Evolutionary conservation across 2,888 invertebrate genomes (phyloP).

Genomic region (Spisula subtruncata): DNA sequence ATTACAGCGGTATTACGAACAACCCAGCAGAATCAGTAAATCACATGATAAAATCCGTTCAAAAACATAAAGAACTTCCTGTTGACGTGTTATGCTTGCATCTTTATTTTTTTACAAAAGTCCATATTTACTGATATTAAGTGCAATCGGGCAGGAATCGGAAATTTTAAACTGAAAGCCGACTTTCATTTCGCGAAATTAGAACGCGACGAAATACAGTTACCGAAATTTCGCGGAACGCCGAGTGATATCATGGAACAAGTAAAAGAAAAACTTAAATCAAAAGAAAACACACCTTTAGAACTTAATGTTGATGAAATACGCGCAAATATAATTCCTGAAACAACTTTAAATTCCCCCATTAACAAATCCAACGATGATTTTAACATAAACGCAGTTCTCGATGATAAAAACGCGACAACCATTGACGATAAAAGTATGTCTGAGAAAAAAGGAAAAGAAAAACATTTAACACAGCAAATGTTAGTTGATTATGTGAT

Average conservation of each 20-base stretch:
- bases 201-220: neutral
- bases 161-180: too few species aligned
- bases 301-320: too few species aligned
- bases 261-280: too few species aligned
- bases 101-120: neutral
- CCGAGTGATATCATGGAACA: neutral
- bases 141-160: neutral
- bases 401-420: neutral
- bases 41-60: too few species aligned
- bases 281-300: too few species aligned
- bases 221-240: neutral
- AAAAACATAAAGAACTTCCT: neutral
- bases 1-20: neutral
- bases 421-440: too few species aligned
- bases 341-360: too few species aligned
- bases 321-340: neutral
- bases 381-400: neutral
- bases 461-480: too few species aligned
- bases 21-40: neutral
- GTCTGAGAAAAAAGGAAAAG: too few species aligned
- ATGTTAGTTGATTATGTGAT: too few species aligned
- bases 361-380: neutral
- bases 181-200: too few species aligned
- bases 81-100: neutral
- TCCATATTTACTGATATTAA: neutral